Evolutionary conservation across 1,140 invertebrate genomes (phyloP), one percentile per base, ranked within the genome.

Genomic region (Aphaenogaster floridana): DNA sequence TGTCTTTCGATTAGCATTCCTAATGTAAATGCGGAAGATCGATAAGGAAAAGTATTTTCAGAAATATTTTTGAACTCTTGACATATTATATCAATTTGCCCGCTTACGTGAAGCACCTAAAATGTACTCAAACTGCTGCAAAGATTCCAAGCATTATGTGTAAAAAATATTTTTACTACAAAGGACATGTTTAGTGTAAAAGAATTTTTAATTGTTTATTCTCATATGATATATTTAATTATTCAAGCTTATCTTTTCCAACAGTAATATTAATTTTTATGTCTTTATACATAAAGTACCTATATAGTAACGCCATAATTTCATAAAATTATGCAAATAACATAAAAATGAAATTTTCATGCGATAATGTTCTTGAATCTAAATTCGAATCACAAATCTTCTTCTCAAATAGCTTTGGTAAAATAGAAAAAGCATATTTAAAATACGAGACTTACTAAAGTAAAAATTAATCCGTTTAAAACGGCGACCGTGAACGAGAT

Each of bases 31-130:
- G 2, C 28, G 5, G n/a, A 42, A 13, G 54, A 72, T 86, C 11
- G 11, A 7, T 8, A 11, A 9, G 42, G 15, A 42, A 17, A 36
- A n/a, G 7, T 17, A 0, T 36, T 57, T 0, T 28, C 2, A 17
- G 57, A 72, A 36, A 90, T 66, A 15, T n/a, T 34, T 64, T 9
- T 28, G 0, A 91, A 17, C 13, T n/a, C 28, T 13, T 81, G 39
- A 54, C 89, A 76, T 17, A 89, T 79, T 34, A 91, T 85, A 54
- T 91, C 86, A 21, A 91, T 59, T 59, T 90, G 88, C 3, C 88
- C 88, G 9, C 86, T 79, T 9, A 76, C 50, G 28, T 90, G 88
- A 45, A 90, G 11, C 61, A 90, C 69, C 89, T 90, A 57, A 48
- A 71, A 87, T 74, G 39, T 52, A 15, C 28, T 69, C 61, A 54